Conservation (phyloP, 2,888 invertebrate species). For the Lissocephala sabroskyi region DNA sequence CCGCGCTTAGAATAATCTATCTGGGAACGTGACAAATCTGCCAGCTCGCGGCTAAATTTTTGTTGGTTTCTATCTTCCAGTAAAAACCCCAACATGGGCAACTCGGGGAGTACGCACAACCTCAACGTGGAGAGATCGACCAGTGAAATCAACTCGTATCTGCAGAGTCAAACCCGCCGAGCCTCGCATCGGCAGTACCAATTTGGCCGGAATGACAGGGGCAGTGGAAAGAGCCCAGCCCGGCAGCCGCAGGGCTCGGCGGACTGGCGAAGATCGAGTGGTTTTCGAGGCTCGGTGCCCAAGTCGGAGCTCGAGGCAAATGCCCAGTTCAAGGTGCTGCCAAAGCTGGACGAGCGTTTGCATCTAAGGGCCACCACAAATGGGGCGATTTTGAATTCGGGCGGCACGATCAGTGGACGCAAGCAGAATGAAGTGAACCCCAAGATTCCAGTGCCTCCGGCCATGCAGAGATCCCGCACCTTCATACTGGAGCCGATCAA, state of each 20-base stretch:
- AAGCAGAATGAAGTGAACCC: conserved; percentile 44
- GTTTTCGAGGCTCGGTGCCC: conserved; percentile 14
- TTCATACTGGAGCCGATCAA: conserved; percentile 32
- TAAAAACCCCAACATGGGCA: conserved; percentile 47
- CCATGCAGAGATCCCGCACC: conserved; percentile 45
- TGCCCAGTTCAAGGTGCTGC: conserved; percentile 77
- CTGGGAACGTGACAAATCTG: too few species aligned
- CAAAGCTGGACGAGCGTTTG: conserved; percentile 76
- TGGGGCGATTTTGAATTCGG: conserved; percentile 86
- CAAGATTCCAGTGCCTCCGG: conserved; percentile 2
- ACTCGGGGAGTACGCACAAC: conserved; percentile 62
- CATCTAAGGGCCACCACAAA: conserved; percentile 85
- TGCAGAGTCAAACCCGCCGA: conserved; percentile 28
- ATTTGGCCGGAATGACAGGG: conserved; percentile 16
- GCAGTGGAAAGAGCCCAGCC: conserved; percentile 15
- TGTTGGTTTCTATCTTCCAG: not conserved
- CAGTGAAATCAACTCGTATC: conserved; percentile 39
- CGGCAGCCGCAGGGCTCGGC: conserved; percentile 14
- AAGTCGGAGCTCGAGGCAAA: conserved; percentile 17
- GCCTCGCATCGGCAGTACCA: conserved; percentile 17
- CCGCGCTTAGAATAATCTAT: not conserved
- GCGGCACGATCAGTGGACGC: conserved; percentile 86
- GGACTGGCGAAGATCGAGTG: conserved; percentile 34
- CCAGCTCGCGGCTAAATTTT: too few species aligned
- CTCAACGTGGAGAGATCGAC: conserved; percentile 37